phyloP scores from a whole-genome alignment of 2,888 invertebrate genomes.

The Chrysolina haemoptera region DNA sequence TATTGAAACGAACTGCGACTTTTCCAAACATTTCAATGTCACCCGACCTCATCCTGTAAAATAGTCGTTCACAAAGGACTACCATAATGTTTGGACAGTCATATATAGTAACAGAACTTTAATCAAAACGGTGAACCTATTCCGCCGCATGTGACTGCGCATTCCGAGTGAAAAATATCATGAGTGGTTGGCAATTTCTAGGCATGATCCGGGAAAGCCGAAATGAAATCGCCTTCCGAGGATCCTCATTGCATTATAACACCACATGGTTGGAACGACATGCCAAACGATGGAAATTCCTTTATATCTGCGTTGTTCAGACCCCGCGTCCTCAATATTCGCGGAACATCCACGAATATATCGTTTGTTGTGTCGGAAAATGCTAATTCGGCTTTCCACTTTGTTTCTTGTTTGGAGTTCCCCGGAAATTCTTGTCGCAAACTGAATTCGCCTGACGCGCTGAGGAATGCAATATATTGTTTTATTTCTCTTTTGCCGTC shows the following conservation, averaged over 20 bases:
- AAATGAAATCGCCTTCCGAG: conserved; percentile 44
- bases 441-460: neutral
- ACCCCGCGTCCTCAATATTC: conserved; percentile 34
- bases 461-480: neutral
- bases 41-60: neutral
- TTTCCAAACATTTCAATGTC: neutral
- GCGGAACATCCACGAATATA: conserved; percentile 25
- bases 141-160: conserved; percentile 2
- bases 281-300: conserved; percentile 37
- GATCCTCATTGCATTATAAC: conserved; percentile 33
- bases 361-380: conserved; percentile 33
- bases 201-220: conserved; percentile 47
- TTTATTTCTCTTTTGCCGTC: neutral
- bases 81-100: neutral
- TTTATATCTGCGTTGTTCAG: conserved; percentile 39
- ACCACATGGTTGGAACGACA: conserved; percentile 36
- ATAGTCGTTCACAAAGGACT: neutral
- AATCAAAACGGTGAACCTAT: conserved; percentile 22
- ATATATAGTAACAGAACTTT: conserved; percentile 1
- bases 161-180: conserved; percentile 37
- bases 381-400: conserved; percentile 35
- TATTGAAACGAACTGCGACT: too few species aligned
- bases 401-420: conserved; percentile 19
- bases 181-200: conserved; percentile 51
- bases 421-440: neutral